Evolutionary conservation across 1,140 invertebrate genomes (phyloP), one percentile per base, ranked within the genome.

Genomic region (Philopotamus ludificatus): DNA sequence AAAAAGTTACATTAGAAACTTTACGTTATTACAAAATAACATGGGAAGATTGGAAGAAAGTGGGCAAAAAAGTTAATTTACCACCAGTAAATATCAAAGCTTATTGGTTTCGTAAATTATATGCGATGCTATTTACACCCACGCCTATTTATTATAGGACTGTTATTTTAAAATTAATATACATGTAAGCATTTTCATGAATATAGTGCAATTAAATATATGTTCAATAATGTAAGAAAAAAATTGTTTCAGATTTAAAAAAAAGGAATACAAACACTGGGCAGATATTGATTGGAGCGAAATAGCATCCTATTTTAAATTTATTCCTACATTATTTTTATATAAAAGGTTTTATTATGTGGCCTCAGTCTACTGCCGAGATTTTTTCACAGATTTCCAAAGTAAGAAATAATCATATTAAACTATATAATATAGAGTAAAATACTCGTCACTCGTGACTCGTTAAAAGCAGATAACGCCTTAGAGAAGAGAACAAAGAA

Each of bases 31-130:
- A 28, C 21, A 54, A 26, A 23, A 63, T 69, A 10, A 28, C 21
- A 7, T 55, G 26, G 23, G 20, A 54, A 0, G 39, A 49, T 7
- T 69, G 67, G 67, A 20, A 28, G 12, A 3, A 28, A 39, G 18
- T 59, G 0, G 53, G 57, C 1, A 53, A 63, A 58, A 22, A 58
- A 59, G 45, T 66, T 23, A 20, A 18, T n/a, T 12, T 66, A 42
- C 50, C 7, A 20, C 44, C 64, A 2, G 8, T 69, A 2, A 63
- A 57, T 23, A 12, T 65, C 2, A 66, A 69, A 60, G 49, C 50
- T 16, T 45, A 59, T 18, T 69, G 67, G 67, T 26, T 42, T 3
- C 28, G 44, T 8, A 69, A 69, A 63, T 44, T 69, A 20, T 69
- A 69, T 59, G 47, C 63, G 8, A 63, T 63, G 53, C n/a, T 69